Percentiles rank a stretch among this genome's conserved stretches.
phyloP scores from a whole-genome alignment of 2,797 vertebrate species.

The Cuculus canorus region DNA sequence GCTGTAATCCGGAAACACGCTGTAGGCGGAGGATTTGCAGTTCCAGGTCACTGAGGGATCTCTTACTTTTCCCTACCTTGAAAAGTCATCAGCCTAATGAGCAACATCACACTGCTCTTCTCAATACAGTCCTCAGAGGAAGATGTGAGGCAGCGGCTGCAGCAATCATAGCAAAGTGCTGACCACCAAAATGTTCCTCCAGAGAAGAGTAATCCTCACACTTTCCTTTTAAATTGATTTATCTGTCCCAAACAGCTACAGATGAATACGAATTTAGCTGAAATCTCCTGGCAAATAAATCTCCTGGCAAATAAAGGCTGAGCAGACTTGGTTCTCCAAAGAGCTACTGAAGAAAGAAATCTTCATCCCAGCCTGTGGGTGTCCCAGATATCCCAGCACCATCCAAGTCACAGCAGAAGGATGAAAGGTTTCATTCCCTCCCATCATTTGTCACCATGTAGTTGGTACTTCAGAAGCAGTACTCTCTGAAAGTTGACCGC shows the following conservation, averaged over 20 bases:
- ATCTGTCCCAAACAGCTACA: background rate
- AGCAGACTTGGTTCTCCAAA: background rate
- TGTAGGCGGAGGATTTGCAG: conserved; percentile 31
- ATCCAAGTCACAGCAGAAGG: background rate
- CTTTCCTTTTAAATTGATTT: background rate
- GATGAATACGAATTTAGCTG: background rate
- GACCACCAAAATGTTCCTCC: background rate
- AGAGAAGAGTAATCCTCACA: accelerated
- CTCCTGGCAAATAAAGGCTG: background rate
- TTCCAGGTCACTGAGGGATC: conserved; percentile 29
- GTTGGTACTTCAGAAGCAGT: background rate
- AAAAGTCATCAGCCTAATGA: background rate
- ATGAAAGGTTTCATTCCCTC: background rate
- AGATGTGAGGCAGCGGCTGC: accelerated
- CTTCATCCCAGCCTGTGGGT: accelerated
- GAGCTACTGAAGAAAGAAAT: background rate
- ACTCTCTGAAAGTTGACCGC: background rate
- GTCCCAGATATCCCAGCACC: background rate
- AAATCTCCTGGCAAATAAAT: background rate
- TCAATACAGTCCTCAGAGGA: background rate
- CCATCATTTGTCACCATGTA: background rate
- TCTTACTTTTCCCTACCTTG: conserved; percentile 25
- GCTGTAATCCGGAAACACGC: conserved; percentile 50
- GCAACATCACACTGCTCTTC: background rate
- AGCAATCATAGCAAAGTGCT: background rate